Percentiles rank a stretch among this genome's conserved stretches.
phyloP scores from a whole-genome alignment of 2,888 invertebrate species.

The Acanthosoma haemorrhoidale region DNA sequence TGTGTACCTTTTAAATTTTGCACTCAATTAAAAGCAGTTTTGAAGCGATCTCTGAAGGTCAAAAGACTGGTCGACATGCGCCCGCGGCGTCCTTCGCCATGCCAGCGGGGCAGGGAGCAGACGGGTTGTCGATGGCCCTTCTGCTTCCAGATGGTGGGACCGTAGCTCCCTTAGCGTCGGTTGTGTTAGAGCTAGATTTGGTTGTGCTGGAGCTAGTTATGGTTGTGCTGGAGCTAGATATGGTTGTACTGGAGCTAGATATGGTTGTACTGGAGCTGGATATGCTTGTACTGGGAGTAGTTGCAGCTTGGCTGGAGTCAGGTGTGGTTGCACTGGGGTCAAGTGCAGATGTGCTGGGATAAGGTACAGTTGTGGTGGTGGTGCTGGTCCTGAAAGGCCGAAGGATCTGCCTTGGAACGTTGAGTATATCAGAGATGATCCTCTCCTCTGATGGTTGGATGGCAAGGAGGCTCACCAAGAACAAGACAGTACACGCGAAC shows the following conservation, averaged over 20 bases:
- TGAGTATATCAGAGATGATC: too few species aligned
- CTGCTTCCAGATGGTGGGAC: neutral
- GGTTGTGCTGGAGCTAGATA: too few species aligned
- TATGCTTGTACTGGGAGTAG: too few species aligned
- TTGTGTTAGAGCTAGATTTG: too few species aligned
- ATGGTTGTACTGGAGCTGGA: too few species aligned
- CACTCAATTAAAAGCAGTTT: neutral
- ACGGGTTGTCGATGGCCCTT: neutral
- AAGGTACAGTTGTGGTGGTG: neutral
- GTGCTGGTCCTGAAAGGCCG: neutral
- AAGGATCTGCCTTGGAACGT: neutral
- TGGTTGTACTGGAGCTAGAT: too few species aligned
- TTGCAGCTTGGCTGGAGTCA: too few species aligned
- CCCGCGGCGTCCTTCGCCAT: neutral
- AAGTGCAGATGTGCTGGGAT: neutral
- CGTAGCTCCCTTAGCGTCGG: neutral
- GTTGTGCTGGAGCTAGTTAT: too few species aligned
- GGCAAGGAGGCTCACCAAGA: neutral
- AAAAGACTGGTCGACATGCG: neutral
- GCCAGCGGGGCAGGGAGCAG: neutral
- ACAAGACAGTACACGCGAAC: neutral
- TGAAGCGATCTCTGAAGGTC: neutral
- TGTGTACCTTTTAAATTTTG: too few species aligned
- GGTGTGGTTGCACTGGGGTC: neutral
- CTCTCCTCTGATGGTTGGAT: neutral